These are phyloP conservation scores for Leptopilina myrica DNA, from an alignment of 2,888 invertebrate genomes.

Conservation along the genomic window DNA sequence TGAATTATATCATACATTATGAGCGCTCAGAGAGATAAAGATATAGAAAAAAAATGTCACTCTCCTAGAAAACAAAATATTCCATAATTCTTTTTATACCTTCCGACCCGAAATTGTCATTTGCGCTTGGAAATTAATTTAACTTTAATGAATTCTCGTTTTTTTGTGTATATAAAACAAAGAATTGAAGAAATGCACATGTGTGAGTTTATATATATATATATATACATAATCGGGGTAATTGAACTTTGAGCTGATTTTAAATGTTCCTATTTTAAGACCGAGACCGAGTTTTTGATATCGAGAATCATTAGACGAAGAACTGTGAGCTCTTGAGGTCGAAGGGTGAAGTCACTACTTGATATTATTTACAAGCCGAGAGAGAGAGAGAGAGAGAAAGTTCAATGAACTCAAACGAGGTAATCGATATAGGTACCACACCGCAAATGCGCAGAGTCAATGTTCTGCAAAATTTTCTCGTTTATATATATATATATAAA, in stretches of 20 bases:
- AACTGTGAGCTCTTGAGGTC: slow-evolving; percentile 1
- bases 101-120: background rate
- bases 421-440: slow-evolving; percentile 35
- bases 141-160: background rate
- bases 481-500: background rate
- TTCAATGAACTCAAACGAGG: slow-evolving; percentile 14
- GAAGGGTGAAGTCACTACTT: slow-evolving; percentile 3
- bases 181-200: no score
- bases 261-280: slow-evolving; percentile 13
- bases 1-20: no score
- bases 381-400: background rate
- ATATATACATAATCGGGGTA: background rate
- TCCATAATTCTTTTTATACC: background rate
- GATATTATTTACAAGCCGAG: slow-evolving; percentile 10
- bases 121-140: background rate
- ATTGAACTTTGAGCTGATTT: slow-evolving; percentile 7
- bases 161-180: no score
- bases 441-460: slow-evolving; percentile 38
- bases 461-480: slow-evolving; percentile 30
- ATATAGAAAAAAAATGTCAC: background rate
- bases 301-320: slow-evolving; percentile 14
- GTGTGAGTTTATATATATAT: no score
- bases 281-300: slow-evolving; percentile 15
- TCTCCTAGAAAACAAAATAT: background rate
- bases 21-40: background rate